Percentiles rank a stretch among this genome's conserved stretches.
phyloP scores from a whole-genome alignment of 2,888 invertebrate species.

The Caenorhabditis doughertyi region DNA sequence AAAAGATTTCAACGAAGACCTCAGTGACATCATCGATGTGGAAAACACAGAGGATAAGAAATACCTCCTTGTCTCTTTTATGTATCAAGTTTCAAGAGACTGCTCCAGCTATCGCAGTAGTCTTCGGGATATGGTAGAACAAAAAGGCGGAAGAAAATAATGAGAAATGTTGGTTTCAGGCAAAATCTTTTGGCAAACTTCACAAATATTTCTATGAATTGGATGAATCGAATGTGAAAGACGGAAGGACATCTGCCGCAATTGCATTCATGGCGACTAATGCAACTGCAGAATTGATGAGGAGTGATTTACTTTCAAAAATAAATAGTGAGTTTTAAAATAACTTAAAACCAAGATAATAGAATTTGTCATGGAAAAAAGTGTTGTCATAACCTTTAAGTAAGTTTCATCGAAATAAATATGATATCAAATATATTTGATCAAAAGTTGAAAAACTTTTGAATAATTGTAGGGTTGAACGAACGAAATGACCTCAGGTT shows the following conservation, averaged over 20 bases:
- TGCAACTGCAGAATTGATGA: constrained; percentile 68
- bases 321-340: constrained; percentile 64
- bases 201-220: constrained; percentile 71
- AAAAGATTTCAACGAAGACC: constrained; percentile 56
- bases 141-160: too few species aligned
- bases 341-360: not conserved
- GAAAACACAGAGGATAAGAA: constrained; percentile 64
- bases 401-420: not conserved
- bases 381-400: not conserved
- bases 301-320: constrained; percentile 62
- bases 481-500: constrained; percentile 22
- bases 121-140: constrained; percentile 48
- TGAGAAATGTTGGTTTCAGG: constrained; percentile 28
- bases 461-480: not conserved
- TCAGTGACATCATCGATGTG: constrained; percentile 70
- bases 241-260: constrained; percentile 72
- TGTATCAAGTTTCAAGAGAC: constrained; percentile 75
- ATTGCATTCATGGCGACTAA: constrained; percentile 74
- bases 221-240: constrained; percentile 63
- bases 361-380: constrained; percentile 7
- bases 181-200: constrained; percentile 63
- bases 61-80: constrained; percentile 66
- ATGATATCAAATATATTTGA: not conserved
- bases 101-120: constrained; percentile 70
- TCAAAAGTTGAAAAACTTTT: constrained; percentile 14